Evolutionary conservation across 2,888 invertebrate species (phyloP), one percentile per base, ranked within the genome.

Genomic region (Harpagoxenus sublaevis): DNA sequence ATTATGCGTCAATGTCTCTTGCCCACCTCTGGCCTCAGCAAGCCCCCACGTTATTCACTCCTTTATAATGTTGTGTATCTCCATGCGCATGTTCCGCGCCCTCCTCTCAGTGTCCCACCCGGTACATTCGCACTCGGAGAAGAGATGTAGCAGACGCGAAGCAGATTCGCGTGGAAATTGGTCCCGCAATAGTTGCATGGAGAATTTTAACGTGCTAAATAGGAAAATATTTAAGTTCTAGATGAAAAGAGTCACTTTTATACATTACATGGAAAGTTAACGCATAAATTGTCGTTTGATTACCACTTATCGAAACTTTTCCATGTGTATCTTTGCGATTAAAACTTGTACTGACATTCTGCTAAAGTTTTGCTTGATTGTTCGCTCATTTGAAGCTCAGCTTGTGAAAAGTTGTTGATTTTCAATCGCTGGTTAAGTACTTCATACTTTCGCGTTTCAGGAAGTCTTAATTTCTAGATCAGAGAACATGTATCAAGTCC

Each of bases 11-110:
- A 45, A 48, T 39, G 79, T 48, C 48, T 79, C 45, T 35, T 31
- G 35, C 42, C 55, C 68, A 68, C 68, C 79, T 60, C 71, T 60
- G 79, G n/a, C 35, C 57, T n/a, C 8, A 39, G n/a, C 77, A 1
- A 2, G 8, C 42, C 79, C 35, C 42, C 57, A 10, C 71, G 48
- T 71, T 68, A 65, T 87, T 75, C 15, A 39, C 53, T 48, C 48
- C 15, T 48, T 83, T 78, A 62, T 65, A 66, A 65, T 75, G 71
- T 84, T 77, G 35, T n/a, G 48, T 74, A 65, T 74, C 48, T 88
- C 65, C 86, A 74, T 86, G 88, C 88, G 88, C 89, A 88, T 88
- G 85, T 78, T 53, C 63, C 68, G 51, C 65, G 77, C 82, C 57
- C 79, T 70, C 65, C 39, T 86, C 63, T 68, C 39, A n/a, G 31